Evolutionary conservation across 1,140 invertebrate genomes (phyloP).

Genomic region (Calycopis cecrops): DNA sequence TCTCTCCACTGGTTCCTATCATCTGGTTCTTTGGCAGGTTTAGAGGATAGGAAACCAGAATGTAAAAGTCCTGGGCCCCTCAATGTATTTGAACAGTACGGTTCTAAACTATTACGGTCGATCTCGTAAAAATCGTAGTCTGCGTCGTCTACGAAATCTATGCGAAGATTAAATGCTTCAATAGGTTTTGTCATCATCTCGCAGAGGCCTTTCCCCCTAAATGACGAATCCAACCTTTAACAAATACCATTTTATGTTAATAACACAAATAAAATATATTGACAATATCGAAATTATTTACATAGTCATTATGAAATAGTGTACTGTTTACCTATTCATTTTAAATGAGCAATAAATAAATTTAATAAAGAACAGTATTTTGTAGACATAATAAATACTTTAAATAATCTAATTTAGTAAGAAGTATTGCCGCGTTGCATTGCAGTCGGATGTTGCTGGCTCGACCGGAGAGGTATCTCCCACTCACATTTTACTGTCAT

Average conservation of each 20-base stretch:
- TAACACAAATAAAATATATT: background rate
- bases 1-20: conserved; percentile 36
- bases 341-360: too few species aligned
- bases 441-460: too few species aligned
- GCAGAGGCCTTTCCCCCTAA: conserved; percentile 80
- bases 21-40: conserved; percentile 32
- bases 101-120: conserved; percentile 77
- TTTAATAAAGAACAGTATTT: too few species aligned
- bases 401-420: too few species aligned
- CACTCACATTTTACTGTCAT: too few species aligned
- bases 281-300: too few species aligned
- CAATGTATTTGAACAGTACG: conserved; percentile 55
- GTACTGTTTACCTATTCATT: too few species aligned
- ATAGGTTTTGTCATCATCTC: conserved; percentile 83
- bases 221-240: conserved; percentile 78
- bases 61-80: conserved; percentile 53
- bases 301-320: too few species aligned
- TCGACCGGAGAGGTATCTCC: too few species aligned
- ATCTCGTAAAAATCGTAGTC: conserved; percentile 86
- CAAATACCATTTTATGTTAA: conserved; percentile 10
- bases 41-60: conserved; percentile 59
- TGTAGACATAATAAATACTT: too few species aligned
- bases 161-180: conserved; percentile 77
- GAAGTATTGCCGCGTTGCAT: too few species aligned
- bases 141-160: conserved; percentile 80